These are phyloP conservation scores for Tipula confusa DNA, from an alignment of 2,888 invertebrate genomes.

Conservation along the genomic window DNA sequence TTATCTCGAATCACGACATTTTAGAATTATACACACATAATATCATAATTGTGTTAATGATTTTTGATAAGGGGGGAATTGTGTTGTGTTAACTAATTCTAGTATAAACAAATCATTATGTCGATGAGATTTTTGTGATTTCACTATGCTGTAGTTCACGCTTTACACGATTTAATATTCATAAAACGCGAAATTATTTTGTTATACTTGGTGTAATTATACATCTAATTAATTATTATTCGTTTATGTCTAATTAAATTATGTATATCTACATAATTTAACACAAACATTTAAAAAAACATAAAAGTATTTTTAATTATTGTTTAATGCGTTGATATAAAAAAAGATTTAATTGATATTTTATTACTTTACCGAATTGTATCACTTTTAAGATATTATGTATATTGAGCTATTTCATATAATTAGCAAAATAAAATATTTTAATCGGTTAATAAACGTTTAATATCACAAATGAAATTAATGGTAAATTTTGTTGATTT, in stretches of 20 bases:
- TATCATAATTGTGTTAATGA: not conserved
- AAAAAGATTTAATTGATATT: not conserved
- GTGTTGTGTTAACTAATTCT: not conserved
- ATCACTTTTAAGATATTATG: not conserved
- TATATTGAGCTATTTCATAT: not conserved
- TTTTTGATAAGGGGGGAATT: not conserved
- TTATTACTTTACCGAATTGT: not conserved
- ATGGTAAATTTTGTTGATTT: no score
- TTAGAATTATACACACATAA: not conserved
- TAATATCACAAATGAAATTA: no score
- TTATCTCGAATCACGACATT: not conserved
- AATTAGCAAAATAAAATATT: not conserved
- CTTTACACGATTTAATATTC: not conserved
- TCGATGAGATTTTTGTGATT: not conserved
- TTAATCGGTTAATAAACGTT: not conserved
- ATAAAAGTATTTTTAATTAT: not conserved
- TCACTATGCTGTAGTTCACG: not conserved
- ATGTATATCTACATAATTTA: not conserved
- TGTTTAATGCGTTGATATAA: not conserved
- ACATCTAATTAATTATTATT: not conserved
- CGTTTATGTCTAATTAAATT: not conserved
- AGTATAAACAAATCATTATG: slow-evolving; percentile 12
- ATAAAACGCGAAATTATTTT: slow-evolving; percentile 12
- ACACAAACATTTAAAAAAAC: not conserved
- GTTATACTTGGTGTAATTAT: not conserved